Conservation (phyloP, 1,140 invertebrate genomes). For the Thaumetopoea pityocampa region DNA sequence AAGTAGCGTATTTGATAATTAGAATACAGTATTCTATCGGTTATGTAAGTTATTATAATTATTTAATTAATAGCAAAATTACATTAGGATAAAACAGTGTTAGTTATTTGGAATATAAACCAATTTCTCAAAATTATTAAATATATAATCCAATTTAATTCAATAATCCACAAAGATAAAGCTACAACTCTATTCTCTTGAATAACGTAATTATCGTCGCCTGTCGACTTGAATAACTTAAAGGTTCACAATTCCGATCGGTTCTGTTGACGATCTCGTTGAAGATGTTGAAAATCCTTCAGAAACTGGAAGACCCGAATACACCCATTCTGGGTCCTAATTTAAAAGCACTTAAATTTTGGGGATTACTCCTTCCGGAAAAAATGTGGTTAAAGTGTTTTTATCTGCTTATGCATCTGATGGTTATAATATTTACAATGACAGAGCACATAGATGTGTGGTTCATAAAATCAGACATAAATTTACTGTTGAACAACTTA, state of each 20-base stretch:
- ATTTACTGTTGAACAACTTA: slow-evolving; percentile 49
- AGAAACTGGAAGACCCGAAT: slow-evolving; percentile 46
- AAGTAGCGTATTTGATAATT: too few relatives aligned
- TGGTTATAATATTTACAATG: slow-evolving; percentile 43
- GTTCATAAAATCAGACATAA: slow-evolving; percentile 52
- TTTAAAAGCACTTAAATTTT: slow-evolving; percentile 47
- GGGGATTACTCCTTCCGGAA: slow-evolving; percentile 55
- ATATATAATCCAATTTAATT: too few relatives aligned
- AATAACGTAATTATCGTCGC: slow-evolving; percentile 9
- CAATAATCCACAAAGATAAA: too few relatives aligned
- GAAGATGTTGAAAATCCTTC: slow-evolving; percentile 34
- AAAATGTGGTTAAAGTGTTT: slow-evolving; percentile 30
- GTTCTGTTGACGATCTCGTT: not conserved
- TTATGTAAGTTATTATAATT: too few relatives aligned
- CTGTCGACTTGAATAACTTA: slow-evolving; percentile 6
- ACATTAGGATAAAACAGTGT: too few relatives aligned
- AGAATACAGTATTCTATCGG: too few relatives aligned
- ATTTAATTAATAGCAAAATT: too few relatives aligned
- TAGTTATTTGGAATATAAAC: too few relatives aligned
- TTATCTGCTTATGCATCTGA: slow-evolving; percentile 48
- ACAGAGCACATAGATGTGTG: slow-evolving; percentile 55
- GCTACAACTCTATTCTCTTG: slow-evolving; percentile 4
- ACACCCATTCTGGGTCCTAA: slow-evolving; percentile 54
- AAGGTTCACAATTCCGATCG: slow-evolving; percentile 8
- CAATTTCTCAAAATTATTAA: too few relatives aligned